Evolutionary conservation across 2,797 vertebrate species (phyloP), one percentile per base, ranked within the genome.

Genomic region (Pelobates cultripes): DNA sequence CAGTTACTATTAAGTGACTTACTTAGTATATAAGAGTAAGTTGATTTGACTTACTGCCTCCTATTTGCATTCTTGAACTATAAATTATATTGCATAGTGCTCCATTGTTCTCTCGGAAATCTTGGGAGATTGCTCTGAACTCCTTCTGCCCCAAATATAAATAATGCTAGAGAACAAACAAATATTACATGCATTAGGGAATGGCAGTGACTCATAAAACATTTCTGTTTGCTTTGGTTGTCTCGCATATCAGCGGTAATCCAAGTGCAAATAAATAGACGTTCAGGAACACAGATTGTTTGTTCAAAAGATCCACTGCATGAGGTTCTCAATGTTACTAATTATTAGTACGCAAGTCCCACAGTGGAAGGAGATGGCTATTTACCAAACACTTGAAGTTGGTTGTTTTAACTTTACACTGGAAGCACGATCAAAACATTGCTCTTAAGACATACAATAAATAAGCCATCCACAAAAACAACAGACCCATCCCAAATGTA

Each of bases 211-310:
- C 68, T 76, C 74, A 77, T 55, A 61, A 43, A 64, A 44, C 55
- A 67, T 66, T 71, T 80, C 71, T 82, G 80, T 82, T 82, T 77
- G 73, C 74, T 44, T 66, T 76, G 67, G 80, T 75, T 81, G 67
- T 40, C 68, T 66, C 57, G 43, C 66, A 64, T 72, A 66, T 55
- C 43, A 67, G 8, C 51, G 17, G 53, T 81, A 75, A 81, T 70
- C 80, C 63, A 64, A 76, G 15, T 53, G 53, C 73, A 76, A 76
- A 57, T 61, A 76, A 10, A 66, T 15, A 42, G 51, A 63, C 44
- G 43, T 10, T 74, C 47, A 45, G 45, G 43, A 76, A 75, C 67
- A 81, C 40, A 64, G 68, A 71, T 42, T 70, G 60, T 76, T 82
- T 82, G 80, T 15, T 71, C 45, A 15, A 7, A 71, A 66, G 43